A percentile compares a stretch with the other conserved stretches of the same genome.
Evolutionary conservation across 2,888 invertebrate genomes (phyloP).

Genomic region (Pseudococcus jackbeardsleyi): DNA sequence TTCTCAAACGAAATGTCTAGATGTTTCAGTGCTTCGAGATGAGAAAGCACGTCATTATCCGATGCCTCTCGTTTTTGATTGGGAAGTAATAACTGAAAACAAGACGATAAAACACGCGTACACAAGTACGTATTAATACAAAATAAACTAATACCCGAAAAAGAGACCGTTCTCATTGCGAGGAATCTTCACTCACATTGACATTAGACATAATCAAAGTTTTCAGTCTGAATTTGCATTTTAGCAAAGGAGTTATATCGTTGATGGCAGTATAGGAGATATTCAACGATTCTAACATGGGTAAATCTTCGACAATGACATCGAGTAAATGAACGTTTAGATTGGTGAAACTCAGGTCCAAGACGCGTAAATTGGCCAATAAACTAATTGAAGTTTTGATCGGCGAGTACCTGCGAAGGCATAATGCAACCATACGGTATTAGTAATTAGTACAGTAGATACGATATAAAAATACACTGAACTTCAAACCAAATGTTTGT

Average conservation of each 20-base stretch:
- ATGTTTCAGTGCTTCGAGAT: conserved; percentile 58
- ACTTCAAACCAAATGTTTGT: too few species aligned
- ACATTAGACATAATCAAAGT: conserved; percentile 64
- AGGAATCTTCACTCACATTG: conserved; percentile 51
- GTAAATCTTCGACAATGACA: conserved; percentile 78
- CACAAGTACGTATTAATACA: neutral
- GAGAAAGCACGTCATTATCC: neutral
- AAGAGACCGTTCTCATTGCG: too few species aligned
- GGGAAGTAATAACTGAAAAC: neutral
- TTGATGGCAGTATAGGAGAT: conserved; percentile 77
- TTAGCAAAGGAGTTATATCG: conserved; percentile 75
- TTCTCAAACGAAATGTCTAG: conserved; percentile 65
- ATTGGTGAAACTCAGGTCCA: conserved; percentile 80
- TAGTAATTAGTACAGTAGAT: neutral
- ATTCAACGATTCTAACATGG: conserved; percentile 76
- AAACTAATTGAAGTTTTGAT: conserved; percentile 68
- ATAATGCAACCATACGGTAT: neutral
- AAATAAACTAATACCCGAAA: neutral
- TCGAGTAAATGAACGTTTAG: conserved; percentile 77
- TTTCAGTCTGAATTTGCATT: conserved; percentile 73
- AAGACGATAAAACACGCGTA: neutral
- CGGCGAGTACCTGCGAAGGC: neutral
- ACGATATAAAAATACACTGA: neutral
- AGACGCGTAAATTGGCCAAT: conserved; percentile 73
- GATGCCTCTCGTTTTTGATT: neutral